Evolutionary conservation across 2,888 invertebrate species (phyloP).

Genomic region (Agrochola macilenta): DNA sequence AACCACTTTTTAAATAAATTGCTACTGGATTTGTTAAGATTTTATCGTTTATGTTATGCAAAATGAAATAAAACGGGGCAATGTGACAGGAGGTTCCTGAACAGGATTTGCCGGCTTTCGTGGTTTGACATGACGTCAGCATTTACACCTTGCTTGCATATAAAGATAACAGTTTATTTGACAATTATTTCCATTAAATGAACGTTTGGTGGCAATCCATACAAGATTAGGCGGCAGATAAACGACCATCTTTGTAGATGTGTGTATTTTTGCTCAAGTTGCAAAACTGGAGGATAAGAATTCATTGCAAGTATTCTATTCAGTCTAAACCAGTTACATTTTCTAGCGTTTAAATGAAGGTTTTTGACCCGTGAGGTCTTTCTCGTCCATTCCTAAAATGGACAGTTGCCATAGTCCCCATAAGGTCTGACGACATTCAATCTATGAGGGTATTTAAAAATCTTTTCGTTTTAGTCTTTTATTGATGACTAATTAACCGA

Average conservation of each 20-base stretch:
- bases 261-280: constrained; percentile 26
- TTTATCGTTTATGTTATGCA: constrained; percentile 40
- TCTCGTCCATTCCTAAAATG: constrained; percentile 46
- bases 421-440: constrained; percentile 45
- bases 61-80: constrained; percentile 43
- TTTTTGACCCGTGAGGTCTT: constrained; percentile 56
- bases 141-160: constrained; percentile 16
- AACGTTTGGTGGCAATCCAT: constrained; percentile 40
- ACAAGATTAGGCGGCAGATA: constrained; percentile 34
- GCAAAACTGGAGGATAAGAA: constrained; percentile 33
- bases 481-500: constrained; percentile 61
- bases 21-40: constrained; percentile 55
- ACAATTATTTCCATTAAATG: constrained; percentile 35
- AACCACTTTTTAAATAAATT: constrained; percentile 32
- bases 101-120: constrained; percentile 40
- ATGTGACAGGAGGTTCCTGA: constrained; percentile 32
- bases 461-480: constrained; percentile 41
- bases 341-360: constrained; percentile 49
- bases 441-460: constrained; percentile 46
- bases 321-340: constrained; percentile 37
- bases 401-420: constrained; percentile 47
- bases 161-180: constrained; percentile 52
- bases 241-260: constrained; percentile 19
- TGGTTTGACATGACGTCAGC: constrained; percentile 47
- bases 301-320: constrained; percentile 28